Base-by-base conservation (phyloP, 2,797 vertebrate species). In the Percopsis omiscomaycus region DNA sequence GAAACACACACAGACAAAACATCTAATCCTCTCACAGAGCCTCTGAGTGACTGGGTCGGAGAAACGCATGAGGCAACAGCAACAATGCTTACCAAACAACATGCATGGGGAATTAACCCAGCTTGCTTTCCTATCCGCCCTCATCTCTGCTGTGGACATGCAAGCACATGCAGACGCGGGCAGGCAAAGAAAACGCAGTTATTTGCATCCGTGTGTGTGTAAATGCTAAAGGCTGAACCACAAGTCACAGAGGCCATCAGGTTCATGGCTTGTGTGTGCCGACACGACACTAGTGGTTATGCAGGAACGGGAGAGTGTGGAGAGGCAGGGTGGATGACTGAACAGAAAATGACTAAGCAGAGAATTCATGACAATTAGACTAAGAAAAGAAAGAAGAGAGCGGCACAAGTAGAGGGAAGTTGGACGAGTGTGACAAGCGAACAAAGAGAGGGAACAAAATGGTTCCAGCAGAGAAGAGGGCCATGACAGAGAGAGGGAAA, bases 401-500 rank as follows among this genome's bases (percentile, higher is more conserved):
- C 22, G 22, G 22, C 22, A 22, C 22, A 62, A 10, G 55, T 48
- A 73, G 69, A 77, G 47, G 61, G 54, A 76, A 73, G 61, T 62
- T 77, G 71, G 64, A 78, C 63, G 63, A 74, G 80, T 75, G 68
- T 64, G 75, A 78, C 68, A 82, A 66, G 77, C 69, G 69, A 72
- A 77, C 71, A 81, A 75, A 84, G 68, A 57, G 67, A 64, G 58
- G 77, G 49, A 75, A 69, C 81, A 13, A 27, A 37, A 61, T 48
- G 44, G 47, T 51, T 60, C 44, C 46, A 27, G 58, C 16, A 13
- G 5, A 60, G 37, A 42, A 59, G 14, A 48, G 42, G 30, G 16
- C 45, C 11, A 60, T 5, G 73, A 82, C 77, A 77, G 67, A 81
- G 64, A 64, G 67, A 87, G 54, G 87, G 73, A 69, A 74, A 78